Percentiles rank a stretch among this genome's conserved stretches.
Evolutionary conservation across 2,113 vertebrate genomes (phyloP).

Genomic region (Microcebus griseorufus): DNA sequence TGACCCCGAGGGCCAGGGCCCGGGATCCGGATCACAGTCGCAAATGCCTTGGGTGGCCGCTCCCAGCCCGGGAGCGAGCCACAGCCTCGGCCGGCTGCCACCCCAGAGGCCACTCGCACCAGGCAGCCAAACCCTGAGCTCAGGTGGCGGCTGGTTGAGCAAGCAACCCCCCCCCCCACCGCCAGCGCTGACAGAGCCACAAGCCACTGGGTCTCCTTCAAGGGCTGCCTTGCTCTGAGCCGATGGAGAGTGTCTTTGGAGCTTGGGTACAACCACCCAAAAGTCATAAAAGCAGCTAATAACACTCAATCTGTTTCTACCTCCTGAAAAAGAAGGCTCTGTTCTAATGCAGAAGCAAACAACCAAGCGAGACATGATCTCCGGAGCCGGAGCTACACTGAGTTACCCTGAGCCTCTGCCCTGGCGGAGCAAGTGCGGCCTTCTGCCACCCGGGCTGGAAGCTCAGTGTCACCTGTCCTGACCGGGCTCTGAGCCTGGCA

Average conservation of each 20-base stretch:
- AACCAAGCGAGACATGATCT: neutral
- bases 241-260: neutral
- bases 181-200: neutral
- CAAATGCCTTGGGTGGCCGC: accelerated
- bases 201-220: neutral
- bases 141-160: neutral
- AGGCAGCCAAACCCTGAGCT: neutral
- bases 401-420: neutral
- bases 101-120: neutral
- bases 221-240: neutral
- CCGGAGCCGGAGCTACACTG: neutral
- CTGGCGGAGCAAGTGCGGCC: accelerated
- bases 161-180: neutral
- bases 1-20: neutral
- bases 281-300: neutral
- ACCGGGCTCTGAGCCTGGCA: neutral
- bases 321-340: neutral
- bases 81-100: neutral
- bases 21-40: no score
- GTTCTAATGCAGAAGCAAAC: neutral
- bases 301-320: neutral
- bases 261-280: neutral
- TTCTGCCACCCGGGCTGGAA: neutral
- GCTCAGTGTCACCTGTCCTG: neutral
- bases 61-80: neutral